Evolutionary conservation across 2,797 vertebrate genomes (phyloP), one percentile per base, ranked within the genome.

Genomic region (Silurus aristotelis): DNA sequence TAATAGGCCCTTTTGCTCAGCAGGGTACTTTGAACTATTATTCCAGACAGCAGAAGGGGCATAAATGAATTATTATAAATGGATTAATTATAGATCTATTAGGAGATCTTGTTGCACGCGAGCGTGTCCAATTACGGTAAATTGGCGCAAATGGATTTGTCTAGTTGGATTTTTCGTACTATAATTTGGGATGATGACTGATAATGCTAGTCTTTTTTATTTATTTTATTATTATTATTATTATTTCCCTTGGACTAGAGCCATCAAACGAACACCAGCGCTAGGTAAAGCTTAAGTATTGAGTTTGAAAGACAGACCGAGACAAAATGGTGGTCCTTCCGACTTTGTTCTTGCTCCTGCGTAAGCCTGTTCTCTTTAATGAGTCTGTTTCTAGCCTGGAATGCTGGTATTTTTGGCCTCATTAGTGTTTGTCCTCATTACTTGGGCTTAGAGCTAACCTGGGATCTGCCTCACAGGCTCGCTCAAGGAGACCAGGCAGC

Each of bases 301-400:
- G 64, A 22, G 10, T 80, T 52, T 1, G 64, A 52, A 13, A 78
- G 9, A 60, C 55, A 60, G 56, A 22, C 27, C 58, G 56, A 77
- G 66, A 52, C 19, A 56, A 71, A 72, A 72, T 58, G 70, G 91
- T 91, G 92, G 91, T 94, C 91, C 89, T 88, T 87, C 91, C 91
- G 92, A 93, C 92, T 91, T 90, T 71, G 20, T 92, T 61, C 5
- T 19, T 60, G 7, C 92, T 91, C 92, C 93, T 90, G 92, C 93
- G 90, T 95, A 95, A 95, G 93, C 93, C 90, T 79, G 88, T 91
- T 93, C 92, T 92, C 71, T 87, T 89, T 95, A 95, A 95, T 94
- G 93, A 92, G 94, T 94, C 87, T 92, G 94, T 90, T 88, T 88
- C 88, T 84, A 84, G 88, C 90, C 90, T 91, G 91, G 91, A 90